Evolutionary conservation across 2,888 invertebrate genomes (phyloP), one percentile per base, ranked within the genome.

Genomic region (Ecdyonurus torrentis): DNA sequence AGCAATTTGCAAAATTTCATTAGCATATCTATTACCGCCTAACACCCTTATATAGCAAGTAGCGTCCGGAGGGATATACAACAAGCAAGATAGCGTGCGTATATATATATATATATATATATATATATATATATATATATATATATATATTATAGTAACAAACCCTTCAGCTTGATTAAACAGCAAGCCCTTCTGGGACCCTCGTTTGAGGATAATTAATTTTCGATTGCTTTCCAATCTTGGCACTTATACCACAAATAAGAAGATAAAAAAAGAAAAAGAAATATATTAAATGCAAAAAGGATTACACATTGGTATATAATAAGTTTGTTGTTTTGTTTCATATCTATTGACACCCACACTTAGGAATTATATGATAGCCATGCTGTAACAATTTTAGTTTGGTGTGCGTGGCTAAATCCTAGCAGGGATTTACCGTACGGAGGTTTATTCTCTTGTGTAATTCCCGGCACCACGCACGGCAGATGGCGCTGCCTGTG

Each of bases 171-270:
- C 66, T 66, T 68, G 68, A 68, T 68, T 68, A 66, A 68, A 68
- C 65, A 66, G 66, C 53, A 60, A 62, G 59, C 61, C 62, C 55
- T 61, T 58, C 64, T 64, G 67, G 66, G 63, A 63, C 68, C 67
- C 70, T 67, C n/a, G n/a, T 66, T 64, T 69, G 73, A 74, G 71
- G 73, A 69, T 70, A 70, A 71, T 71, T 71, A 71, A 71, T 71
- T 71, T 69, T 68, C 71, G 71, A 71, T 71, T 70, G 71, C 67
- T 66, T 64, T 15, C 69, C 69, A 69, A 67, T 69, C 69, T 70
- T 69, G 67, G 67, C 66, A 66, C 66, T 67, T 65, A 62, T 52
- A 50, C 63, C 65, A 58, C 62, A 63, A 64, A 65, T 64, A 63
- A 62, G 50, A 37, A 23, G 52, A 37, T 10, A 37, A 10, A 37